Base-by-base conservation (phyloP, 2,888 invertebrate species). In the Minunthozetes semirufus region DNA sequence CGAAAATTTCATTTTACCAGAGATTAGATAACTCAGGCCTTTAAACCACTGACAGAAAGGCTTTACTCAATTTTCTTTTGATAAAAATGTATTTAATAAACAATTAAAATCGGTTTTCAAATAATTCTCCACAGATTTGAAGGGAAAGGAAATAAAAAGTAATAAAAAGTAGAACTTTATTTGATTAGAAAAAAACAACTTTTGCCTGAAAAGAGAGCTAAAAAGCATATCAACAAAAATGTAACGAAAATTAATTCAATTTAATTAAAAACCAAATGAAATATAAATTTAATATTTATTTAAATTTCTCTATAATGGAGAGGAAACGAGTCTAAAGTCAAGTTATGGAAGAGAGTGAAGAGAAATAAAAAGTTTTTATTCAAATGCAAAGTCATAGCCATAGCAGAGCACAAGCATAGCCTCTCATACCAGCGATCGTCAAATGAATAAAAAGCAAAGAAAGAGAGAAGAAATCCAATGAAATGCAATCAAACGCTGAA, bases 101-200 rank as follows among this genome's bases (percentile, higher is more conserved):
- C 56, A 56, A 56, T 56, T 56, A 56, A 56, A 56, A 25, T 33
- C 8, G 6, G 22, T 56, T 56, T 11, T 56, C 19, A 25, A 56
- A 25, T 25, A 56, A 13, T 8, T 33, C 9, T 8, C 3, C 22
- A 56, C 8, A 6, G 50, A 50, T 50, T 50, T 50, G 5, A 17
- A 50, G n/a, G 11, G 5, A n/a, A 56, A 25, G 25, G 22, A 56
- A 56, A 56, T 25, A 56, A 56, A 56, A 56, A 56, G 56, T 56
- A 56, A 56, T 25, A 56, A 56, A 56, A 56, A 56, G 56, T 56
- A 56, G 56, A 25, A 25, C 56, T 56, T 56, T 25, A 19, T 50
- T 6, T 19, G n/a, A 50, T 1, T 48, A 48, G n/a, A 3, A 13
- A 19, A n/a, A 50, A 50, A n/a, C 13, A 42, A 13, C 13, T 42